These are phyloP conservation scores for Pardosa pseudoannulata DNA, from an alignment of 2,888 invertebrate genomes.

Conservation along the genomic window DNA sequence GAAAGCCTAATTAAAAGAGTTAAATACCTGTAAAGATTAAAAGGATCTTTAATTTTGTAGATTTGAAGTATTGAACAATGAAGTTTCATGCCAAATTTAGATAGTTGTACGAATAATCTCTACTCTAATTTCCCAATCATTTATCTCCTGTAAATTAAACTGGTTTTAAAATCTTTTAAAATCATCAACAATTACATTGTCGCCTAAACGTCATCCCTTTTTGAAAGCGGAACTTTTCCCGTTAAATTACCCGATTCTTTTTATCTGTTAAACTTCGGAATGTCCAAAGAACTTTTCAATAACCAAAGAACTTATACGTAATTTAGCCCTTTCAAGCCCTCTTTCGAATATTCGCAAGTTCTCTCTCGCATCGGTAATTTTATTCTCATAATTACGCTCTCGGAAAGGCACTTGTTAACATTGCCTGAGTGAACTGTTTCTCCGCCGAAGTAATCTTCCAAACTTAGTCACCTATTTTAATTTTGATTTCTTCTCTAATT, in stretches of 20 bases:
- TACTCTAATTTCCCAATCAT: too few relatives aligned
- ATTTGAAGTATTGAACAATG: too few relatives aligned
- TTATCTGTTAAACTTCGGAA: not conserved
- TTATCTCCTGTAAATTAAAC: too few relatives aligned
- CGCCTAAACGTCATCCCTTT: too few relatives aligned
- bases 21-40: too few relatives aligned
- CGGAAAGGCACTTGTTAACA: not conserved
- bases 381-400: constrained; percentile 6
- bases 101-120: too few relatives aligned
- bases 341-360: not conserved
- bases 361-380: not conserved
- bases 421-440: not conserved
- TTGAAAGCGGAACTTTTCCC: not conserved
- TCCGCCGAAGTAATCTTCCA: not conserved
- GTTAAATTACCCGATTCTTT: not conserved
- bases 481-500: not conserved
- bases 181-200: too few relatives aligned
- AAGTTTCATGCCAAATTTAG: too few relatives aligned
- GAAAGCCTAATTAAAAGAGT: too few relatives aligned
- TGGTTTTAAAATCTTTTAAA: too few relatives aligned
- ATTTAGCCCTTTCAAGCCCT: not conserved
- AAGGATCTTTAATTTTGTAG: too few relatives aligned
- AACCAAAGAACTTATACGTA: not conserved
- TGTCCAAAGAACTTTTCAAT: not conserved
- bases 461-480: constrained; percentile 15